Conservation (phyloP, 1,140 invertebrate genomes). For the Drosophila hydei region DNA sequence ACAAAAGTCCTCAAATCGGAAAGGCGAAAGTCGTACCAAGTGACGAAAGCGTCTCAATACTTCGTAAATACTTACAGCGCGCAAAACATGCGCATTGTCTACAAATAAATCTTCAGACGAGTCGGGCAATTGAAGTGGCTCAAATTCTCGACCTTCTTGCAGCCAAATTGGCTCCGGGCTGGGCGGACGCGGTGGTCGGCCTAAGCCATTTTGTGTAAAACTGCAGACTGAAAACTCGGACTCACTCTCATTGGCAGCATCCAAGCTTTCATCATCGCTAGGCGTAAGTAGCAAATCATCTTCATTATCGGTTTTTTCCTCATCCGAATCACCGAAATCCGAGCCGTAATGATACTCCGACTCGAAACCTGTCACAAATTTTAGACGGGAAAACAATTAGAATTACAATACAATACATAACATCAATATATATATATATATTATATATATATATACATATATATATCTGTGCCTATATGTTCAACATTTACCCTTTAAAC, state of each 20-base stretch:
- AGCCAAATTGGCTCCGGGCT: constrained; percentile 95
- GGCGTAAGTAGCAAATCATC: constrained; percentile 88
- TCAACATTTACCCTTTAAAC: constrained; percentile 48
- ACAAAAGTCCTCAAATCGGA: constrained; percentile 98
- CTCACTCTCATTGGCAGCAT: constrained; percentile 89
- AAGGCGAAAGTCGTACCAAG: constrained; percentile 95
- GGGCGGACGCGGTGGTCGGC: constrained; percentile 86
- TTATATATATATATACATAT: too few relatives aligned
- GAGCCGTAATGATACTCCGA: constrained; percentile 96
- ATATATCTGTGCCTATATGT: constrained; percentile 11
- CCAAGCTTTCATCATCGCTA: constrained; percentile 87
- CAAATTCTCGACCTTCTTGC: constrained; percentile 90
- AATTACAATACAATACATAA: too few relatives aligned
- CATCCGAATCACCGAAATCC: constrained; percentile 93
- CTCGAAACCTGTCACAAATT: constrained; percentile 88
- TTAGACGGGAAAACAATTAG: constrained; percentile 1
- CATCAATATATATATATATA: too few relatives aligned
- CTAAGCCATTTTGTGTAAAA: constrained; percentile 86
- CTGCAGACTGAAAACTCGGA: constrained; percentile 93
- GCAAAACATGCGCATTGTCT: constrained; percentile 90
- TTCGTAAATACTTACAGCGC: constrained; percentile 95
- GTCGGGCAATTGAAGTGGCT: constrained; percentile 90
- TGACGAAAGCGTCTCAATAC: constrained; percentile 95
- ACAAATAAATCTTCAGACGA: constrained; percentile 96
- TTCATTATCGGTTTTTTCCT: constrained; percentile 90